phyloP scores from a whole-genome alignment of 2,113 vertebrate species.

The Bagarius yarrelli region DNA sequence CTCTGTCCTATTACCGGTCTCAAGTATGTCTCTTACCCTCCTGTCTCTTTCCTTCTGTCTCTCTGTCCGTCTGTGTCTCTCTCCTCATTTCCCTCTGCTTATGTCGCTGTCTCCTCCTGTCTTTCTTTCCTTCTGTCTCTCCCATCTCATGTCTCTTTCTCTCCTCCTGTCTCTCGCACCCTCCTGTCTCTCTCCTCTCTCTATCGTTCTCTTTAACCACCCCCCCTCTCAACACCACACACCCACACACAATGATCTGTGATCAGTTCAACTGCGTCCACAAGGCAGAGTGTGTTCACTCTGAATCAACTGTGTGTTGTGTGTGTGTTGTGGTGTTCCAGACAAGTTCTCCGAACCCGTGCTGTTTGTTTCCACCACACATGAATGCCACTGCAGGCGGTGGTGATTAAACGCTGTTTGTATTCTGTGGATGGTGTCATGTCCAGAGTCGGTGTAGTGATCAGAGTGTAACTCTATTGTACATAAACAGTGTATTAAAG shows the following conservation, averaged over 20 bases:
- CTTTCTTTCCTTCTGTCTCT: slow-evolving; percentile 38
- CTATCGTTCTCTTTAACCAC: neutral
- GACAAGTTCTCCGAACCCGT: slow-evolving; percentile 51
- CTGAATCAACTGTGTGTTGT: slow-evolving; percentile 1
- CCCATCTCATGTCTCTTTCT: slow-evolving; percentile 48
- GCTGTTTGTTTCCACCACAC: slow-evolving; percentile 48
- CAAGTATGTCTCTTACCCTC: too few relatives aligned
- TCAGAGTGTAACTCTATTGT: slow-evolving; percentile 15
- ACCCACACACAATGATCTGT: slow-evolving; percentile 25
- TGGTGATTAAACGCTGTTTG: slow-evolving; percentile 24
- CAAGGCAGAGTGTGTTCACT: slow-evolving; percentile 43
- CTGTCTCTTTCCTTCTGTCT: slow-evolving; percentile 48
- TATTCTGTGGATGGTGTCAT: neutral
- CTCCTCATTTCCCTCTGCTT: too few relatives aligned
- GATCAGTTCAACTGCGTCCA: slow-evolving; percentile 51
- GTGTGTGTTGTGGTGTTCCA: slow-evolving; percentile 23
- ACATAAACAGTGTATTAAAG: neutral
- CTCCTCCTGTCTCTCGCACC: too few relatives aligned
- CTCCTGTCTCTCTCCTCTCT: slow-evolving; percentile 38
- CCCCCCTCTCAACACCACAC: neutral
- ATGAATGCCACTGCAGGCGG: slow-evolving; percentile 35
- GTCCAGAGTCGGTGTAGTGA: neutral
- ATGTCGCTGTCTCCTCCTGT: too few relatives aligned
- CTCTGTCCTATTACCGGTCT: too few relatives aligned
- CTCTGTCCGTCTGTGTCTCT: too few relatives aligned